Evolutionary conservation across 2,113 vertebrate genomes (phyloP).

Genomic region (cat (Felis catus)): DNA sequence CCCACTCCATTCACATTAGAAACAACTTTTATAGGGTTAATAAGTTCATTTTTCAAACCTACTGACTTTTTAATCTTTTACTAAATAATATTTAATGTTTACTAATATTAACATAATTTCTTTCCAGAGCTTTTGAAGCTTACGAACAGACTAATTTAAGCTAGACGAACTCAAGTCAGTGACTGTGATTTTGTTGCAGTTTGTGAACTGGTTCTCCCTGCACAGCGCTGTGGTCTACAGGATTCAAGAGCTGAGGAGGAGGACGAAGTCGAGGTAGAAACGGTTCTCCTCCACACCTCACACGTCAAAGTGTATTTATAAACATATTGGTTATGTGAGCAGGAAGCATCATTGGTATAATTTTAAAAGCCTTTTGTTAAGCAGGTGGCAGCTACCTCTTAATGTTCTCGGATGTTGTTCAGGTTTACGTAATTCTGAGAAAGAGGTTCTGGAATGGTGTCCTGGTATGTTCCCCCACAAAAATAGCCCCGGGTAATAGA

Average conservation of each 20-base stretch:
- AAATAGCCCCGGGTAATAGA: neutral
- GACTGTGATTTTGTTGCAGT: neutral
- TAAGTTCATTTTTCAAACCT: slow-evolving; percentile 7
- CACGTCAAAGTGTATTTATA: neutral
- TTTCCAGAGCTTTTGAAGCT: neutral
- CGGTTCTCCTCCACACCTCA: neutral
- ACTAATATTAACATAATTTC: neutral
- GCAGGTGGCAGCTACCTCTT: neutral
- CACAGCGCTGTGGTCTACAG: neutral
- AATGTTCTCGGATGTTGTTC: slow-evolving; percentile 4
- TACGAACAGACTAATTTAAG: neutral
- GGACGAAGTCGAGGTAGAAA: neutral
- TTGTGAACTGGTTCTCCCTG: neutral
- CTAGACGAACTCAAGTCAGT: neutral
- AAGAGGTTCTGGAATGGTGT: neutral
- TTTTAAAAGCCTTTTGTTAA: neutral
- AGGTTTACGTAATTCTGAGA: neutral
- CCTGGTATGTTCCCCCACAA: neutral
- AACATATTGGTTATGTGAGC: neutral
- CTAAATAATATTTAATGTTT: neutral
- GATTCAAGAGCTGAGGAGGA: neutral
- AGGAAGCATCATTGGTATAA: neutral
- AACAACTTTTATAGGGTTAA: neutral
- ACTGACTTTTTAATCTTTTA: neutral
- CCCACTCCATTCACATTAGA: neutral